Evolutionary conservation across 2,113 vertebrate species (phyloP), one percentile per base, ranked within the genome.

Genomic region (Pao palembangensis): DNA sequence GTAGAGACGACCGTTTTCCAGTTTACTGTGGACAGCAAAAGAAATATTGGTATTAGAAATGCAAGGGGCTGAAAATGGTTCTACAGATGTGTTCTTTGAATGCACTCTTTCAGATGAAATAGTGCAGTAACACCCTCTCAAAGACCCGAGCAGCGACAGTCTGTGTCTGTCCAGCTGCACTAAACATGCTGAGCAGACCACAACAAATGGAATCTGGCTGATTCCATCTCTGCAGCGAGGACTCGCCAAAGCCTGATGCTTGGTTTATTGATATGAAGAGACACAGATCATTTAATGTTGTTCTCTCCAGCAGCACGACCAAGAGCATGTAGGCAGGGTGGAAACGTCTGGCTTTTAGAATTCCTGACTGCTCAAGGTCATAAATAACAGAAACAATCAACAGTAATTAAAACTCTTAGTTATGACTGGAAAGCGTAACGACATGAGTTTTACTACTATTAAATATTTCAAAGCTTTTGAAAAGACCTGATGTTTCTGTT

Each of bases 1-100:
- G 66, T 94, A 98, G 20, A 98, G 92, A 64, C 69, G 78, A 85
- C 96, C 94, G 81, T 93, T 91, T 23, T 92, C 93, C 76, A 94
- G 57, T 75, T 93, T 93, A 74, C 94, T 95, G 81, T 57, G 51
- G 53, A 80, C 6, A 73, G n/a, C 7, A 2, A 21, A 68, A 28
- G 10, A 74, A 3, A 51, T 0, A 17, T 55, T n/a, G n/a, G n/a
- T n/a, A n/a, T n/a, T n/a, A 13, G n/a, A 13, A n/a, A 17, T 47
- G 44, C 17, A 12, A 49, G 8, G n/a, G n/a, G n/a, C 47, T 20
- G 47, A 49, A 38, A 38, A 17, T 47, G 44, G 44, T n/a, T 17
- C 16, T 47, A 8, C 15, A 16, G 2, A 17, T 47, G 44, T n/a
- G 3, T n/a, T 38, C 8, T 38, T 38, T 38, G 8, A 38, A 38